Evolutionary conservation across 2,797 vertebrate species (phyloP).

Genomic region (Cyclopterus lumpus): DNA sequence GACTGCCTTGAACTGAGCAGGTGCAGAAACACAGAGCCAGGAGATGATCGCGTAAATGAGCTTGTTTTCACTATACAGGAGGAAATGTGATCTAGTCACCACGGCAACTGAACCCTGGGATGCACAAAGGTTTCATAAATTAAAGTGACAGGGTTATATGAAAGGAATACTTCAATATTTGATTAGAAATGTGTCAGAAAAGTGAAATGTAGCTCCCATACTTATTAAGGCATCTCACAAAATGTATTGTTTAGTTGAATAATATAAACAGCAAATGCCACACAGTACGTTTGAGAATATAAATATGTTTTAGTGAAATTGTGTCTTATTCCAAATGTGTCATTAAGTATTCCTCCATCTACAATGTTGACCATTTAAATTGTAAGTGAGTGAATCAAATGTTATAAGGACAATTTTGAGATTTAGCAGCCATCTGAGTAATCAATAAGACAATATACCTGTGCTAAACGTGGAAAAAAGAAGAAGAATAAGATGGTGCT

Average conservation of each 20-base stretch:
- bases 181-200: constrained; percentile 9
- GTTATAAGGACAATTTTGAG: constrained; percentile 14
- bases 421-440: not conserved
- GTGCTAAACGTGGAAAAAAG: not conserved
- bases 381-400: constrained; percentile 40
- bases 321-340: not conserved
- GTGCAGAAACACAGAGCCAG: constrained; percentile 27
- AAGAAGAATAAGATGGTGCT: constrained; percentile 8
- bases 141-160: constrained; percentile 27
- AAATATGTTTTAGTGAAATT: constrained; percentile 9
- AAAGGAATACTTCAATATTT: constrained; percentile 29
- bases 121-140: constrained; percentile 29
- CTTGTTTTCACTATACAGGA: constrained; percentile 58
- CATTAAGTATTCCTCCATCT: constrained; percentile 20
- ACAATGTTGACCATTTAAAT: constrained; percentile 18
- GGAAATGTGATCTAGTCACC: constrained; percentile 61
- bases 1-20: constrained; percentile 44
- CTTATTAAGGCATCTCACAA: constrained; percentile 2
- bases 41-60: constrained; percentile 61
- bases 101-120: constrained; percentile 57
- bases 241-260: not conserved
- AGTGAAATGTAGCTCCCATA: not conserved
- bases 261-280: not conserved
- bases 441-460: constrained; percentile 3
- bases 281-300: not conserved